Conservation (phyloP, 1,140 invertebrate genomes). For the Drosophila oshimai region DNA sequence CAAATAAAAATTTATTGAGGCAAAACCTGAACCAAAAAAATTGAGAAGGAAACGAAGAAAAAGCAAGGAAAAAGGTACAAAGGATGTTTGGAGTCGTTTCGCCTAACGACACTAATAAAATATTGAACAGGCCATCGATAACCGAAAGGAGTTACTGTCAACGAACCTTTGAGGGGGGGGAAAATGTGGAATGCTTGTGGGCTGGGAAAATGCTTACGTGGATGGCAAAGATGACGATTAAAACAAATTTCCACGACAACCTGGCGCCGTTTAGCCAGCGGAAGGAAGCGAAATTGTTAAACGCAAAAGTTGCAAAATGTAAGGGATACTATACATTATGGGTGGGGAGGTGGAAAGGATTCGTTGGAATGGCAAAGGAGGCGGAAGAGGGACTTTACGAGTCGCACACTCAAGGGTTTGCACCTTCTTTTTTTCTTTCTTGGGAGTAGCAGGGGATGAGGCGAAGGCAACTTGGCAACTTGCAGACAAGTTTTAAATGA, state of each 20-base stretch:
- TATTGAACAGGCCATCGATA: slow-evolving; percentile 79
- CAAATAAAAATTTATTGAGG: slow-evolving; percentile 72
- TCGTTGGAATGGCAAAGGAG: not conserved
- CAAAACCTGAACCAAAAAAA: slow-evolving; percentile 13
- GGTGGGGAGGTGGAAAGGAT: not conserved
- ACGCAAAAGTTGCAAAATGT: slow-evolving; percentile 80
- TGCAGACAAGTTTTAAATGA: slow-evolving; percentile 80
- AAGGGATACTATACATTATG: slow-evolving; percentile 39
- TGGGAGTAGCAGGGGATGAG: not conserved
- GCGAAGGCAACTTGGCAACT: slow-evolving; percentile 63
- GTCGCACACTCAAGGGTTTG: slow-evolving; percentile 46
- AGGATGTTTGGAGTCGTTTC: slow-evolving; percentile 42
- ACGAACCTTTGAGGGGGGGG: slow-evolving; percentile 44
- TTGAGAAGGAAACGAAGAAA: not conserved
- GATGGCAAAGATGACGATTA: slow-evolving; percentile 81
- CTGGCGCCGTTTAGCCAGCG: slow-evolving; percentile 76
- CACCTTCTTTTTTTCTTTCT: slow-evolving; percentile 40
- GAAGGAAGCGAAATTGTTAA: slow-evolving; percentile 81
- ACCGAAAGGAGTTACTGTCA: slow-evolving; percentile 70
- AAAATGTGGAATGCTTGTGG: not conserved
- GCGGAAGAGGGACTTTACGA: slow-evolving; percentile 65
- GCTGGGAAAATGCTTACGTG: slow-evolving; percentile 52
- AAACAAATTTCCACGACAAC: slow-evolving; percentile 80
- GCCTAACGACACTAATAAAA: slow-evolving; percentile 80
- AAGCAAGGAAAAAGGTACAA: slow-evolving; percentile 33